Percentiles rank a stretch among this genome's conserved stretches.
phyloP scores from a whole-genome alignment of 2,797 vertebrate genomes.

The Chaenodraco wilsoni region DNA sequence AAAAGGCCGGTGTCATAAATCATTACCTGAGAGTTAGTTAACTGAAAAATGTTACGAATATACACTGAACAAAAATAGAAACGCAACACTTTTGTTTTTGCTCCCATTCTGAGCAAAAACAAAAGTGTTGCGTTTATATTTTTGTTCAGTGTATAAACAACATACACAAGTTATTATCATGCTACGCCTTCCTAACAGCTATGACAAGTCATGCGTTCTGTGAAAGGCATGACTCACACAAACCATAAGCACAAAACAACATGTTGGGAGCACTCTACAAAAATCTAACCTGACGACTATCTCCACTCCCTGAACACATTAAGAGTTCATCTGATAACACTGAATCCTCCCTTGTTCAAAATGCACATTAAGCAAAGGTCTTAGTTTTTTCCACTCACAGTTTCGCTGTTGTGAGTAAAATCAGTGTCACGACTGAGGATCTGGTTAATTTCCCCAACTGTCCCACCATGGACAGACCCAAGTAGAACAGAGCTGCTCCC shows the following conservation, averaged over 20 bases:
- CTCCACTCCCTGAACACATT: neutral
- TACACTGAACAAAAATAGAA: neutral
- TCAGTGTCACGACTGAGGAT: constrained; percentile 91
- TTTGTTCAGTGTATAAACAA: neutral
- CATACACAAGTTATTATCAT: constrained; percentile 14
- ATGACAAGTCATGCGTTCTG: constrained; percentile 31
- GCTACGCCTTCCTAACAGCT: neutral
- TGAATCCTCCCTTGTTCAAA: neutral
- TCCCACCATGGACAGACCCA: constrained; percentile 97
- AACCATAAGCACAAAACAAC: constrained; percentile 45
- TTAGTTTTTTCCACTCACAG: constrained; percentile 87
- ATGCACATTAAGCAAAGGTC: neutral
- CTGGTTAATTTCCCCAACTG: constrained; percentile 92
- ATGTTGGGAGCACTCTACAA: constrained; percentile 20
- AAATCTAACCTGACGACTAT: constrained; percentile 38
- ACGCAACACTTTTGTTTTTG: too few species aligned
- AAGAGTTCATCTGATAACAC: constrained; percentile 4
- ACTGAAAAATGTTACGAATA: constrained; percentile 10
- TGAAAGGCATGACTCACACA: constrained; percentile 57
- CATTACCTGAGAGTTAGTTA: constrained; percentile 19
- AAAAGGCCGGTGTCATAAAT: constrained; percentile 10
- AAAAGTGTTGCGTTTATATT: too few species aligned
- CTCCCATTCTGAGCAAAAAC: too few species aligned
- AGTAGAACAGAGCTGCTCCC: constrained; percentile 96
- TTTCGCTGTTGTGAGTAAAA: constrained; percentile 96